Evolutionary conservation across 1,140 invertebrate genomes (phyloP).

Genomic region (Drosophila tropicalis): DNA sequence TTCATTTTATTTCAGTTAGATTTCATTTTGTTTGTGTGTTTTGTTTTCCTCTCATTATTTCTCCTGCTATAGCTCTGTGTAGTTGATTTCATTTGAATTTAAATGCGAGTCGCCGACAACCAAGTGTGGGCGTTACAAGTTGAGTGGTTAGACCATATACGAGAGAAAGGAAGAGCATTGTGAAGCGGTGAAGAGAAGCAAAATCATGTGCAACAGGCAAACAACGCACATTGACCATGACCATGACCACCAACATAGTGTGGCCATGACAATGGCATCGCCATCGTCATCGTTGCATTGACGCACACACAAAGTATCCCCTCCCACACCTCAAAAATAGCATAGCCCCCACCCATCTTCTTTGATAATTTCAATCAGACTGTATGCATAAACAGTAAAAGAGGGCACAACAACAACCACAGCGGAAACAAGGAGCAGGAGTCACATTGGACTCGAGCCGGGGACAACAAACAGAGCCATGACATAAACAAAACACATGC

Average conservation of each 20-base stretch:
- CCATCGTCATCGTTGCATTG: slow-evolving; percentile 42
- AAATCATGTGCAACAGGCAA: slow-evolving; percentile 73
- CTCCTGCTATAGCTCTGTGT: slow-evolving; percentile 16
- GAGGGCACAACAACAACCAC: slow-evolving; percentile 15
- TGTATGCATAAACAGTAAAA: slow-evolving; percentile 46
- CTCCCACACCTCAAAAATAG: background rate
- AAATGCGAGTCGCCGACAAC: background rate
- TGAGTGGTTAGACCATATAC: no score
- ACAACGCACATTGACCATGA: slow-evolving; percentile 29
- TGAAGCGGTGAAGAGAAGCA: slow-evolving; percentile 3
- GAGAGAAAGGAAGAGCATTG: no score
- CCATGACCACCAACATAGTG: slow-evolving; percentile 37
- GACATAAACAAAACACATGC: slow-evolving; percentile 50
- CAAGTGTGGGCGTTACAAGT: no score
- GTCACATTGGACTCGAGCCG: slow-evolving; percentile 38
- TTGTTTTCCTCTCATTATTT: background rate
- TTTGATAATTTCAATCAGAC: slow-evolving; percentile 54
- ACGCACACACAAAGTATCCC: slow-evolving; percentile 37
- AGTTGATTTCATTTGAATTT: slow-evolving; percentile 28
- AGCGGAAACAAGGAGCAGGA: slow-evolving; percentile 20
- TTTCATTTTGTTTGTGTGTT: background rate
- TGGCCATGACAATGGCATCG: slow-evolving; percentile 29
- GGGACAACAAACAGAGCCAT: slow-evolving; percentile 50
- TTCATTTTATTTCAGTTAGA: background rate
- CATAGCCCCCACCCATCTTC: background rate